phyloP scores from a whole-genome alignment of 1,140 invertebrate species.

The Drosophila hydei region DNA sequence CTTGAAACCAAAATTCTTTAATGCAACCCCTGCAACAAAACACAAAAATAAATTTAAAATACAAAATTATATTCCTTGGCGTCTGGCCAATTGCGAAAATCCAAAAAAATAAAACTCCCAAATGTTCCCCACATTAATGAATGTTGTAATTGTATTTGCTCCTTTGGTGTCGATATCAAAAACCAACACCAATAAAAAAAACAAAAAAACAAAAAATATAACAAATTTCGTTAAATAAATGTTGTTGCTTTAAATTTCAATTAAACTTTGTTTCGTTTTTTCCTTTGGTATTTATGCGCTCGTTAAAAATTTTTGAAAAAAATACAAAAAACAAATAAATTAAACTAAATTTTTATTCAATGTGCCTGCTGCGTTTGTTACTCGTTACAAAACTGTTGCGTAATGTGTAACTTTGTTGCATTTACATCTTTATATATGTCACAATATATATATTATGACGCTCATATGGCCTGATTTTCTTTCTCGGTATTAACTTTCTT shows the following conservation, averaged over 20 bases:
- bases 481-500: slow-evolving; percentile 35
- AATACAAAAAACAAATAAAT: slow-evolving; percentile 38
- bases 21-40: slow-evolving; percentile 52
- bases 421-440: slow-evolving; percentile 72
- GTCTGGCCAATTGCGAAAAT: slow-evolving; percentile 40
- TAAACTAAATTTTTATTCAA: slow-evolving; percentile 55
- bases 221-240: slow-evolving; percentile 73
- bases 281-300: slow-evolving; percentile 72
- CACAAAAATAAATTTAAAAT: slow-evolving; percentile 27
- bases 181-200: slow-evolving; percentile 59
- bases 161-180: slow-evolving; percentile 71
- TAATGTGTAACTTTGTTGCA: slow-evolving; percentile 78
- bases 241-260: slow-evolving; percentile 64
- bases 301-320: slow-evolving; percentile 62
- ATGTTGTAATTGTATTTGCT: slow-evolving; percentile 79
- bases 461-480: slow-evolving; percentile 54
- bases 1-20: slow-evolving; percentile 44
- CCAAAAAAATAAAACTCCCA: slow-evolving; percentile 45
- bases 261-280: slow-evolving; percentile 23
- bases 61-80: slow-evolving; percentile 26
- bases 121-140: slow-evolving; percentile 67
- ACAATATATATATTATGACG: slow-evolving; percentile 57
- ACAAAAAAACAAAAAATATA: slow-evolving; percentile 34
- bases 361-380: slow-evolving; percentile 80
- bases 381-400: slow-evolving; percentile 73